Evolutionary conservation across 2,888 invertebrate genomes (phyloP), one percentile per base, ranked within the genome.

Genomic region (Julus scanicus): DNA sequence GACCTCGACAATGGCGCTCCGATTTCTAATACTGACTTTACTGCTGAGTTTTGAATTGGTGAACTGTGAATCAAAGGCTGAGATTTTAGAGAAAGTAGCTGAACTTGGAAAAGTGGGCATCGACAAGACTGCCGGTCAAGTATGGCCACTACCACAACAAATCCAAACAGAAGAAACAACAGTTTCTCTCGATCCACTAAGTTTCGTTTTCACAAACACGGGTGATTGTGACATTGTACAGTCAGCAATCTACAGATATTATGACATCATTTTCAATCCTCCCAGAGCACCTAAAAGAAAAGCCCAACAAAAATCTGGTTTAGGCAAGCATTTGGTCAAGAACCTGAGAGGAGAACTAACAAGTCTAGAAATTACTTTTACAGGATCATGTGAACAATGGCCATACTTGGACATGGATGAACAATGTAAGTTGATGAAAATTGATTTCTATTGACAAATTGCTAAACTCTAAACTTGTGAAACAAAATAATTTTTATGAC

Each of bases 341-440:
- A 29, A 48, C 11, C 44, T 88, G 11, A 8, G 44, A 39, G 93
- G 93, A 9, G 92, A 91, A 88, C 91, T 95, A 17, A 91, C 92
- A 15, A 90, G 92, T 29, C 91, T 96, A n/a, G 91, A 93, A 17
- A 93, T 97, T 0, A 91, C 94, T 57, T 92, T 97, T 86, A 92
- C 92, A 40, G 92, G 93, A 8, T 92, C 93, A 0, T 97, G 97
- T 91, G 94, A 95, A 90, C 92, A 93, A 0, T 93, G 94, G 91
- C 97, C 97, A 0, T 92, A 94, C 89, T 92, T 95, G 57, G 92
- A 94, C 86, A 96, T 96, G 95, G 94, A 95, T 91, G 97, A 97
- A 92, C 94, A 94, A 90, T 97, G 96, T 96, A 93, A 94, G 95
- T 84, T 40, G 40, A 84, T 37, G 40, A 39, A 39, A 83, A 9